Conservation (phyloP, 64 coral and sea anemone species). For the Pachyseris speciosa region DNA sequence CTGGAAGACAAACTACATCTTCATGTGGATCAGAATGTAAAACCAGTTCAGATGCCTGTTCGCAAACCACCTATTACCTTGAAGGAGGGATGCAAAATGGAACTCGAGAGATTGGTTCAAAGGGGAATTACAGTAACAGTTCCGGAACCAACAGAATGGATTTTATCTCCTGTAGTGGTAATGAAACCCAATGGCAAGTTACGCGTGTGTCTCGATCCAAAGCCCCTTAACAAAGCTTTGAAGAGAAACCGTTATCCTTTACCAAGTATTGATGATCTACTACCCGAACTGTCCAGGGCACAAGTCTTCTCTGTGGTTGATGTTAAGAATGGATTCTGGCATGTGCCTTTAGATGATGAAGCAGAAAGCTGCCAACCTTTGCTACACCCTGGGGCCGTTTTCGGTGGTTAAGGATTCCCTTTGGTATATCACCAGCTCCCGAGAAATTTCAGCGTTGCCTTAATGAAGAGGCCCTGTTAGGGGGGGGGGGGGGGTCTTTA, state of each 20-base stretch:
- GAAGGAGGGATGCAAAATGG: constrained; percentile 18
- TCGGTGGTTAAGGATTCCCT: constrained; percentile 11
- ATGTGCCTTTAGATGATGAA: constrained; percentile 67
- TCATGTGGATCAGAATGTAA: constrained; percentile 36
- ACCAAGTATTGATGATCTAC: constrained; percentile 49
- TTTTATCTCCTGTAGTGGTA: background rate
- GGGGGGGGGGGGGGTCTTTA: no score
- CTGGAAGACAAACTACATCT: constrained; percentile 32
- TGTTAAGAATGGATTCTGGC: constrained; percentile 64
- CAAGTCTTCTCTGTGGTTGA: constrained; percentile 37
- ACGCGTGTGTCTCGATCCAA: constrained; percentile 45
- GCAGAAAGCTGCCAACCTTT: constrained; percentile 48
- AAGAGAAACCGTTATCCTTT: constrained; percentile 63
- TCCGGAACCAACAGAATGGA: constrained; percentile 41
- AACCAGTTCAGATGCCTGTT: background rate
- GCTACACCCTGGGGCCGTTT: constrained; percentile 16
- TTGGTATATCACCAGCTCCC: constrained; percentile 47
- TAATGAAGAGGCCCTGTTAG: no score
- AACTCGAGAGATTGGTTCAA: constrained; percentile 11
- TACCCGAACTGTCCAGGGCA: constrained; percentile 39
- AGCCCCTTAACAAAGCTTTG: constrained; percentile 44
- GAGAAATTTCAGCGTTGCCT: constrained; percentile 45
- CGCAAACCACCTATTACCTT: constrained; percentile 37
- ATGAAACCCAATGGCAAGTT: constrained; percentile 40
- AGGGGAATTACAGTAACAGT: constrained; percentile 2